Conservation (phyloP, 2,797 vertebrate genomes). For the Poecile montanus region DNA sequence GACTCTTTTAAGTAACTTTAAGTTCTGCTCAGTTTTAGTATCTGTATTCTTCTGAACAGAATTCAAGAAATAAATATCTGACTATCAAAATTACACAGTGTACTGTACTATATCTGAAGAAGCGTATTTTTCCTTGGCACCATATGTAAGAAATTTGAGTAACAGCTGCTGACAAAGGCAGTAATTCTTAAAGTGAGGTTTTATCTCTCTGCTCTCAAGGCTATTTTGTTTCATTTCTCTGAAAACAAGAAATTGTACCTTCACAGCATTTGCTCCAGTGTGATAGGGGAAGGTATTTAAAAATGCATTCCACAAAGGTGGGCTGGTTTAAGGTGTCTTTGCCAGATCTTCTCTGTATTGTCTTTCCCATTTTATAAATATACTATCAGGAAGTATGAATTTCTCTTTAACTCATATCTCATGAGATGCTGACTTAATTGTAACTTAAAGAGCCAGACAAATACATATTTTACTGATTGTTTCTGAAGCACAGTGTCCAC, state of each 20-base stretch:
- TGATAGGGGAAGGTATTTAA: background rate
- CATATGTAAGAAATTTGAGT: conserved; percentile 16
- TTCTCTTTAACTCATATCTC: background rate
- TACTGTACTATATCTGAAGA: background rate
- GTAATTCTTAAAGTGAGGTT: background rate
- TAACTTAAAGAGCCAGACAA: background rate
- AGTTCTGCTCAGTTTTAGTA: background rate
- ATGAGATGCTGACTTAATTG: background rate
- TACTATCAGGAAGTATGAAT: background rate
- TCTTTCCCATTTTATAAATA: background rate
- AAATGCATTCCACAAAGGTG: background rate
- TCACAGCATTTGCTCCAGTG: background rate
- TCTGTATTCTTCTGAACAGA: background rate
- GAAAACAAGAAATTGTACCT: background rate
- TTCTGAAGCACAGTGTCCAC: background rate
- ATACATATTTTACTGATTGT: background rate
- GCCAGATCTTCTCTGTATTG: background rate
- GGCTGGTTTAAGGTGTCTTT: background rate
- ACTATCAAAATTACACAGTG: background rate
- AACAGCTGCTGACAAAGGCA: conserved; percentile 41
- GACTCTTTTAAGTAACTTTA: background rate
- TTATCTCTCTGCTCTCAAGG: conserved; percentile 6
- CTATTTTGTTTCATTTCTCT: background rate
- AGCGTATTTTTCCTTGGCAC: conserved; percentile 18
- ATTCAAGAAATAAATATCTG: background rate